phyloP scores from a whole-genome alignment of 2,888 invertebrate genomes.

The Nemapogon koenigi region DNA sequence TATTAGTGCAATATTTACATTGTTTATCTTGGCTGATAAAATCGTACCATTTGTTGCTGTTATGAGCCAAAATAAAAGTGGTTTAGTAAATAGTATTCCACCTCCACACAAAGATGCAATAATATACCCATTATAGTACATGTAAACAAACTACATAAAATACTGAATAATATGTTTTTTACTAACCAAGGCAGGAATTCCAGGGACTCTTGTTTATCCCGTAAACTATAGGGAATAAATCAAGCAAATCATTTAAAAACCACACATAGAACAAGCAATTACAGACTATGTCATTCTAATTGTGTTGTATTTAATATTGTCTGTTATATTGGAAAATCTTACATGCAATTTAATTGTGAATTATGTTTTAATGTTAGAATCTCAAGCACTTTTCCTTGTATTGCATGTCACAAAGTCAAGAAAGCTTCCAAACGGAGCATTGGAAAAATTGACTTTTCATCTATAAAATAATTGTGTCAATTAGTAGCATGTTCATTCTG shows the following conservation, averaged over 20 bases:
- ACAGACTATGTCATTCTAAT: neutral
- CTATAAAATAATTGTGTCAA: too few relatives aligned
- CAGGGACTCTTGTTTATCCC: slow-evolving; percentile 80
- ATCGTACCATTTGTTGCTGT: too few relatives aligned
- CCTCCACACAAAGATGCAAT: neutral
- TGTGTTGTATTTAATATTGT: too few relatives aligned
- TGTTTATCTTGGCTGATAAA: slow-evolving; percentile 5
- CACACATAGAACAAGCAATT: neutral
- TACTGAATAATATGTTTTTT: slow-evolving; percentile 28
- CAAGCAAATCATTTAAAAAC: slow-evolving; percentile 30
- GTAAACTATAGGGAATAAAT: slow-evolving; percentile 74
- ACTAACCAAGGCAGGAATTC: slow-evolving; percentile 84
- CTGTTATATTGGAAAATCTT: too few relatives aligned
- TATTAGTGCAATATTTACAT: neutral
- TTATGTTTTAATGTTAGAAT: too few relatives aligned
- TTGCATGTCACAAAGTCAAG: too few relatives aligned
- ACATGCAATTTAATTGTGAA: too few relatives aligned
- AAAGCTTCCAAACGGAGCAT: too few relatives aligned
- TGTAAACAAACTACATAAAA: slow-evolving; percentile 2
- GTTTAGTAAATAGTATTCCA: too few relatives aligned
- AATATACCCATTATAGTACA: slow-evolving; percentile 2
- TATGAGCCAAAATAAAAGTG: slow-evolving; percentile 5
- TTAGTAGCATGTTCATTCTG: too few relatives aligned
- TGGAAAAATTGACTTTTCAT: too few relatives aligned
- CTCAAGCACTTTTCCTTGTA: too few relatives aligned